Conservation (phyloP, 2,888 invertebrate species). For the Arrhopalites spinosus region DNA sequence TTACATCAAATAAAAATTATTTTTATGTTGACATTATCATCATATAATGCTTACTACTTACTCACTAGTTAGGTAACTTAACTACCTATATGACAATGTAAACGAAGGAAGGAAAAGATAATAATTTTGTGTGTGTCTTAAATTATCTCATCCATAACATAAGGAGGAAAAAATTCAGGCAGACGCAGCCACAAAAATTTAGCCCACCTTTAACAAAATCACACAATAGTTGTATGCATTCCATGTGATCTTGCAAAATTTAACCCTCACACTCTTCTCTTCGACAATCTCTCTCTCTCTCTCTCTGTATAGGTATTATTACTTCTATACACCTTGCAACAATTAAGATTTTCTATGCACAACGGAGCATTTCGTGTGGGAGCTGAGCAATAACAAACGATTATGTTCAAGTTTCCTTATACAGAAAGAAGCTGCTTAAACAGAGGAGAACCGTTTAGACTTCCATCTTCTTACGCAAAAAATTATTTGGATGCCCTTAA, state of each 20-base stretch:
- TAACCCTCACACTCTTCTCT: conserved; percentile 16
- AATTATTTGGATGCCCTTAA: conserved; percentile 14
- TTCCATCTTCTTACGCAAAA: background rate
- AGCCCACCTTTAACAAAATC: background rate
- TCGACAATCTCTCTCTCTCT: background rate
- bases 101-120: no score
- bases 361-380: conserved; percentile 10
- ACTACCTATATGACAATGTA: no score
- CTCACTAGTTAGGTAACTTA: no score
- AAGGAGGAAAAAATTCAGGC: background rate
- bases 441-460: conserved; percentile 23
- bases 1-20: no score
- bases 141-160: no score
- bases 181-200: background rate
- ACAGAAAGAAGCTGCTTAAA: conserved; percentile 4
- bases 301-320: no score
- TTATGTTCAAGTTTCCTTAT: conserved; percentile 30
- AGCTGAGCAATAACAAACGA: conserved; percentile 20
- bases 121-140: no score
- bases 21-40: no score
- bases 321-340: background rate
- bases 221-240: background rate
- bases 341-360: conserved; percentile 21
- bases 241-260: background rate
- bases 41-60: no score